These are phyloP conservation scores for Pocillopora grandis DNA, from an alignment of 92 coral and sea anemone genomes.

Conservation along the genomic window DNA sequence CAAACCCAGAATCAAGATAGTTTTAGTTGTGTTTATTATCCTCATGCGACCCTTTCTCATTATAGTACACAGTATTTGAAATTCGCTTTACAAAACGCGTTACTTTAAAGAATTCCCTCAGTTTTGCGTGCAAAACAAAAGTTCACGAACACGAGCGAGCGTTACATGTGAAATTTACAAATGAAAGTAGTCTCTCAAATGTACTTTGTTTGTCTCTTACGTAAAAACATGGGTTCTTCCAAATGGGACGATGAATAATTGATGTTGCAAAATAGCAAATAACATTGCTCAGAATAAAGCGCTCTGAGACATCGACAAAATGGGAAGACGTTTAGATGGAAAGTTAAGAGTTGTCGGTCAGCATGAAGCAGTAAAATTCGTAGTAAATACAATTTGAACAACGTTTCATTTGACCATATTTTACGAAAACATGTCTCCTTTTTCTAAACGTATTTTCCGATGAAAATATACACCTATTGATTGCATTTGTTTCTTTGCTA, in stretches of 20 bases:
- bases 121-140: too few relatives aligned
- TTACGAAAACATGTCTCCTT: neutral
- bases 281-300: neutral
- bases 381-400: neutral
- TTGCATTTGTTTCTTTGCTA: neutral
- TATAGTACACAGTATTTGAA: neutral
- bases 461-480: neutral
- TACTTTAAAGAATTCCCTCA: neutral
- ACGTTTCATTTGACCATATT: neutral
- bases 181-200: neutral
- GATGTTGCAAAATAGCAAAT: constrained; percentile 4
- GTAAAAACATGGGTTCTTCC: neutral
- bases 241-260: constrained; percentile 18
- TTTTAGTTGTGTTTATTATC: too few relatives aligned
- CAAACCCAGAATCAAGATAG: too few relatives aligned
- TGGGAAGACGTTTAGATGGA: neutral
- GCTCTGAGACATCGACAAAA: neutral
- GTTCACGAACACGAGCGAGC: neutral
- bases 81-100: neutral
- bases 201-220: neutral
- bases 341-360: neutral
- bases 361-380: too few relatives aligned
- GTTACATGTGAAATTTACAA: constrained; percentile 2
- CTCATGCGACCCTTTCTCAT: too few relatives aligned
- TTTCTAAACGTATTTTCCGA: neutral